These are phyloP conservation scores for Platichthys flesus DNA, from an alignment of 2,113 vertebrate species.

Conservation along the genomic window DNA sequence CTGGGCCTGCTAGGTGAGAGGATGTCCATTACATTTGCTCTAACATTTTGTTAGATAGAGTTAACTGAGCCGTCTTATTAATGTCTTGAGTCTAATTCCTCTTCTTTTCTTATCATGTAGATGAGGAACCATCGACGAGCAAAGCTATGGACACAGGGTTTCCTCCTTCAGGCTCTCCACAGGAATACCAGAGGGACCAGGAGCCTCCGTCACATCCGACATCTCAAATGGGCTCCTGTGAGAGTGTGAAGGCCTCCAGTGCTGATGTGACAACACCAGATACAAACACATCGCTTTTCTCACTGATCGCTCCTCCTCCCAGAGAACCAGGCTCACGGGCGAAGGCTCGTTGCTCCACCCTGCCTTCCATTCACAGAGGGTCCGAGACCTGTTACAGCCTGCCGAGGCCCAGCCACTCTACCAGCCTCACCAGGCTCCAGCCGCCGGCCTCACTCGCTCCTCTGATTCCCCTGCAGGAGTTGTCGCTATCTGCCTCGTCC, in stretches of 20 bases:
- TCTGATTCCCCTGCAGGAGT: constrained; percentile 26
- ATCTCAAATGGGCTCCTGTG: constrained; percentile 52
- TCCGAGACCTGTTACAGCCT: constrained; percentile 65
- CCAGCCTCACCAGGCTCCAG: constrained; percentile 77
- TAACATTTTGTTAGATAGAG: too few relatives aligned
- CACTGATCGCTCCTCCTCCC: constrained; percentile 69
- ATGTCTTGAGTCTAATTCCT: neutral
- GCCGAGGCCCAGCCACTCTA: constrained; percentile 76
- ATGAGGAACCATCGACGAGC: constrained; percentile 44
- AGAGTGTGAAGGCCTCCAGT: constrained; percentile 52
- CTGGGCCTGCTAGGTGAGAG: constrained; percentile 70
- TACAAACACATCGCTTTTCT: constrained; percentile 38
- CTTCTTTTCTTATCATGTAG: constrained; percentile 42
- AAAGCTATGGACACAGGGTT: constrained; percentile 31
- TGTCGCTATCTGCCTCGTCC: constrained; percentile 7
- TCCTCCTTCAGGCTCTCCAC: constrained; percentile 39
- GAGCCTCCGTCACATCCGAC: constrained; percentile 29
- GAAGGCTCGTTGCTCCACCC: constrained; percentile 79
- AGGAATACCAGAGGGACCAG: constrained; percentile 37
- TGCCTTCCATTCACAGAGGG: constrained; percentile 76
- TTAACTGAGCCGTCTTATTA: too few relatives aligned
- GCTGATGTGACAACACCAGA: constrained; percentile 39
- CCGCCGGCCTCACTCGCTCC: constrained; percentile 50
- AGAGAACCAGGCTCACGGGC: constrained; percentile 54
- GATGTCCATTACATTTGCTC: neutral